Conservation (phyloP, 2,888 invertebrate species). For the Chloroclysta siterata region DNA sequence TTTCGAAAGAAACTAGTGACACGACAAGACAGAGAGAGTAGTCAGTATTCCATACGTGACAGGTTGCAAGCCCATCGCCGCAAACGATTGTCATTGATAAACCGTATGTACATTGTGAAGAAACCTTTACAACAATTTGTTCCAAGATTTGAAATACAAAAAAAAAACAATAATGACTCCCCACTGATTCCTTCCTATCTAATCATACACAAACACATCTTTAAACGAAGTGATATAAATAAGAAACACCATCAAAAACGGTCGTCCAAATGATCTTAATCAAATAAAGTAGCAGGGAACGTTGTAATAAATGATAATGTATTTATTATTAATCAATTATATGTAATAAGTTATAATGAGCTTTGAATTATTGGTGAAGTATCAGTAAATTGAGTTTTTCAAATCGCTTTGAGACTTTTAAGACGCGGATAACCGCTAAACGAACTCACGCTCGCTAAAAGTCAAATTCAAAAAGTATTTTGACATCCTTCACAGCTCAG, state of each 20-base stretch:
- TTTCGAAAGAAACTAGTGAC: too few species aligned
- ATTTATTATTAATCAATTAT: slow-evolving; percentile 25
- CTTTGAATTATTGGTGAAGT: neutral
- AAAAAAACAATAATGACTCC: slow-evolving; percentile 29
- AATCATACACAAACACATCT: slow-evolving; percentile 36
- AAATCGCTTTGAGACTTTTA: too few species aligned
- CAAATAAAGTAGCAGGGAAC: slow-evolving; percentile 27
- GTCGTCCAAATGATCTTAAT: slow-evolving; percentile 15
- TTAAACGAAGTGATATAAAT: slow-evolving; percentile 32
- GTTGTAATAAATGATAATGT: slow-evolving; percentile 16
- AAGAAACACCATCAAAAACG: slow-evolving; percentile 24
- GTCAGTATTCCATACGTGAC: too few species aligned
- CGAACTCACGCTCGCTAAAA: too few species aligned
- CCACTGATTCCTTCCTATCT: slow-evolving; percentile 32
- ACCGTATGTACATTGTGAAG: slow-evolving; percentile 1
- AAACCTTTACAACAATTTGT: slow-evolving; percentile 4
- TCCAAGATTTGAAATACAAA: slow-evolving; percentile 15
- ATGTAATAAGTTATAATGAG: slow-evolving; percentile 15
- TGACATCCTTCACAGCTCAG: too few species aligned
- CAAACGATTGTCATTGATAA: too few species aligned
- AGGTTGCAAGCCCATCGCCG: too few species aligned
- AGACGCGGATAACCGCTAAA: too few species aligned
- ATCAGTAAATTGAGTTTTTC: too few species aligned
- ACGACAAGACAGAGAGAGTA: too few species aligned
- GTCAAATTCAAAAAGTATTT: too few species aligned